Base-by-base conservation (phyloP, 2,113 vertebrate species). In the Andinoacara biseriatus region DNA sequence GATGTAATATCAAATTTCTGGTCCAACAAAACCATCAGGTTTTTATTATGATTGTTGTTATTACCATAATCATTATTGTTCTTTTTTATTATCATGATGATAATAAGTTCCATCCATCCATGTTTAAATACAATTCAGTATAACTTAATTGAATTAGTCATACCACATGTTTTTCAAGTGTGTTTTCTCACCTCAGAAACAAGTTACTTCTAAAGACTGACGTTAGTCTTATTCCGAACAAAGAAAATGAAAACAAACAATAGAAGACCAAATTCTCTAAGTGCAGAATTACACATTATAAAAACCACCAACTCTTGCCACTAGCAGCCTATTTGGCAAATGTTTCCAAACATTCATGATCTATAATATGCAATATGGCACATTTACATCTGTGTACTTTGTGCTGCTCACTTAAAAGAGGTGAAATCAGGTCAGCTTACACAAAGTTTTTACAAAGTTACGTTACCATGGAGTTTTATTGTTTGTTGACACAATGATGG, bases 371-470 rank as follows among this genome's bases (percentile, higher is more conserved):
- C 24, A 18, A 15, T 3, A 52, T 40, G 35, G 15, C 5, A 78
- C n/a, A n/a, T 77, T 74, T 59, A 40, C 15, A 56, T 58, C 22
- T 35, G 5, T 54, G 24, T 57, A 20, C 54, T 62, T 77, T 31
- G 22, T 35, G 2, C 46, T 10, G 18, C 26, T 58, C 58, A 85
- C 72, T 57, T 61, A 20, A 38, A 54, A 1, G 38, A 87, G 78
- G 49, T 89, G 58, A 92, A 87, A 83, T 79, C 4, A 5, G 83
- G 85, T 82, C 86, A 87, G 85, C 49, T 49, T 72, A 76, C 22
- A 74, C 35, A 79, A 90, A 88, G 49, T 86, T 92, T 89, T 69
- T 18, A 83, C 83, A 83, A 90, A 90, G 77, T 89, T 87, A 38
- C 15, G 85, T 86, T 87, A 83, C 67, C 57, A 65, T 83, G 31